Conservation (phyloP, 2,797 vertebrate species). For the Manis crassicaudata region DNA sequence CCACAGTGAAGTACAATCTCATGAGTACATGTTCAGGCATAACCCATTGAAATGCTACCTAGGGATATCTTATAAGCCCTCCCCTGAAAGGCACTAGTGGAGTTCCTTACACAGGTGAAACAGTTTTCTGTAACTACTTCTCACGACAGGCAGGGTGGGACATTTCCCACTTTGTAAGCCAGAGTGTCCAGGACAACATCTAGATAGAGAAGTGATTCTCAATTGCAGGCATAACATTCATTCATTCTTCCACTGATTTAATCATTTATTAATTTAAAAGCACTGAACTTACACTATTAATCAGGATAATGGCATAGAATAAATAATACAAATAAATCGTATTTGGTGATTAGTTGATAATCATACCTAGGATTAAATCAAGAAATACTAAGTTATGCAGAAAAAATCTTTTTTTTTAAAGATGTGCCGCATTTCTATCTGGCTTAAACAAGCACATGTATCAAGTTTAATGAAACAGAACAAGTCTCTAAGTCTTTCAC, state of each 20-base stretch:
- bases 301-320: background rate
- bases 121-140: background rate
- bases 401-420: background rate
- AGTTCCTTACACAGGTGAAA: background rate
- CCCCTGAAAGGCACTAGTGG: background rate
- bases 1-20: background rate
- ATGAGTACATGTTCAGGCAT: background rate
- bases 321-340: background rate
- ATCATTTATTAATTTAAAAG: conserved; percentile 24
- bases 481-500: background rate
- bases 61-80: background rate
- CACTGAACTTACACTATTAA: background rate
- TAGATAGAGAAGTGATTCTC: background rate
- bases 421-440: background rate
- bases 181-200: background rate
- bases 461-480: background rate
- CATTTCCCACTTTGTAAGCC: background rate
- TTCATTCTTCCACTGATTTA: background rate
- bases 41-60: background rate
- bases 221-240: background rate
- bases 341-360: background rate
- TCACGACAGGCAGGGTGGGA: background rate
- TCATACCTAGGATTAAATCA: background rate
- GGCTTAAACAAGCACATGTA: background rate
- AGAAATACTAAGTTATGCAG: background rate